phyloP scores from a whole-genome alignment of 2,797 vertebrate genomes.

The Pseudocheirus occidentalis region DNA sequence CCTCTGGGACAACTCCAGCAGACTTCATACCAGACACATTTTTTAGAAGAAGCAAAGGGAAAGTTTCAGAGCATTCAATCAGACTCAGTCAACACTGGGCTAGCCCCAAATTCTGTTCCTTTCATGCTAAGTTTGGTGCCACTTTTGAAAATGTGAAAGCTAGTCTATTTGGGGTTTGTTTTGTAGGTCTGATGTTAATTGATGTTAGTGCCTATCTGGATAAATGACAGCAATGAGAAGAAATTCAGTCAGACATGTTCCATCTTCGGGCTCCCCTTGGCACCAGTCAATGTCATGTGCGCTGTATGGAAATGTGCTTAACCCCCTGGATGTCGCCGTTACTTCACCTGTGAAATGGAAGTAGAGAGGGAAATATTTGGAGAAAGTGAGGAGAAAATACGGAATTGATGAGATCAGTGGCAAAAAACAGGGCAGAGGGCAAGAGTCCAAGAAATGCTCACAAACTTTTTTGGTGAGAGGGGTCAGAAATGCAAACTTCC shows the following conservation, averaged over 20 bases:
- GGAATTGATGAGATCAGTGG: neutral
- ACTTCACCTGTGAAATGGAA: accelerated
- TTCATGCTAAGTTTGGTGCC: conserved; percentile 66
- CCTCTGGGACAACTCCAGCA: neutral
- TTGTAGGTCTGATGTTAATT: conserved; percentile 70
- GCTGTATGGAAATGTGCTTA: neutral
- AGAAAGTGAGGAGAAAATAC: neutral
- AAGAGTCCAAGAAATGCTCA: neutral
- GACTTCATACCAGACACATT: neutral
- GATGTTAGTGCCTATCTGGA: conserved; percentile 71
- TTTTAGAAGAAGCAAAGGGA: neutral
- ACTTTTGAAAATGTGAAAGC: conserved; percentile 63
- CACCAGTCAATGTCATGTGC: neutral
- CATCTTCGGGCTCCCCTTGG: conserved; percentile 12
- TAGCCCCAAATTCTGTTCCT: conserved; percentile 64
- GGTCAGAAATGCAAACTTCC: neutral
- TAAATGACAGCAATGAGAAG: conserved; percentile 32
- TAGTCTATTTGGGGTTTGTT: conserved; percentile 67
- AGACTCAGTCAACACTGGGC: conserved; percentile 12
- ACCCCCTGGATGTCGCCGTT: neutral
- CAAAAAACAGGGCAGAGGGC: accelerated
- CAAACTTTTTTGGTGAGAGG: neutral
- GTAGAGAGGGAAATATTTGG: no score
- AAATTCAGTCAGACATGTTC: conserved; percentile 43
- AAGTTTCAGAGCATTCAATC: neutral